These are phyloP conservation scores for Dinothrombium tinctorium DNA, from an alignment of 1,140 invertebrate genomes.

Conservation along the genomic window DNA sequence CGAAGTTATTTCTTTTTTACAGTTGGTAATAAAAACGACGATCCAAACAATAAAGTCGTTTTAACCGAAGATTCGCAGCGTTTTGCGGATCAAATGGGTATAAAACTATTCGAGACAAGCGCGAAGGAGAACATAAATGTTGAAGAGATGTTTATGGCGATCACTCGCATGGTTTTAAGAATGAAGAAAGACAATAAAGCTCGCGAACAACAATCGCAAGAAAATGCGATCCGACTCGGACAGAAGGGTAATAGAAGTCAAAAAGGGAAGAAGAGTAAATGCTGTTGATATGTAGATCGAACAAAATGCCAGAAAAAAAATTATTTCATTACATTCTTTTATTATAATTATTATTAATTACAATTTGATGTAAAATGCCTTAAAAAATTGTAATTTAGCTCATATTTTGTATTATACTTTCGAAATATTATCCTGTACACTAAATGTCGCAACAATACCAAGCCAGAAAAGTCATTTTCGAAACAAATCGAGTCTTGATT, in stretches of 20 bases:
- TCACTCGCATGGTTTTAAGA: slow-evolving; percentile 39
- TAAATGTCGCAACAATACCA: too few species aligned
- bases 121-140: slow-evolving; percentile 98
- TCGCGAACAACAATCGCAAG: not conserved
- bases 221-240: not conserved
- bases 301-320: too few species aligned
- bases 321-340: too few species aligned
- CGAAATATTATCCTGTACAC: too few species aligned
- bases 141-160: slow-evolving; percentile 66
- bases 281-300: too few species aligned
- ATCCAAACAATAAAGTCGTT: slow-evolving; percentile 85
- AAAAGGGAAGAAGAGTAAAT: slow-evolving; percentile 5
- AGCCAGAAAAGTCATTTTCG: too few species aligned
- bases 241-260: not conserved
- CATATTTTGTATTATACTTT: too few species aligned
- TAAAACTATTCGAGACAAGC: slow-evolving; percentile 90
- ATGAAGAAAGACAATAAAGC: slow-evolving; percentile 24
- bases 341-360: too few species aligned
- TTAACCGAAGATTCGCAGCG: slow-evolving; percentile 85
- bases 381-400: too few species aligned
- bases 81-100: slow-evolving; percentile 89
- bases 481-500: too few species aligned
- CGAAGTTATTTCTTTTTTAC: too few species aligned
- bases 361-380: too few species aligned
- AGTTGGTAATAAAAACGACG: slow-evolving; percentile 99